These are phyloP conservation scores for Coleophora flavipennella DNA, from an alignment of 2,888 invertebrate species.

Conservation along the genomic window DNA sequence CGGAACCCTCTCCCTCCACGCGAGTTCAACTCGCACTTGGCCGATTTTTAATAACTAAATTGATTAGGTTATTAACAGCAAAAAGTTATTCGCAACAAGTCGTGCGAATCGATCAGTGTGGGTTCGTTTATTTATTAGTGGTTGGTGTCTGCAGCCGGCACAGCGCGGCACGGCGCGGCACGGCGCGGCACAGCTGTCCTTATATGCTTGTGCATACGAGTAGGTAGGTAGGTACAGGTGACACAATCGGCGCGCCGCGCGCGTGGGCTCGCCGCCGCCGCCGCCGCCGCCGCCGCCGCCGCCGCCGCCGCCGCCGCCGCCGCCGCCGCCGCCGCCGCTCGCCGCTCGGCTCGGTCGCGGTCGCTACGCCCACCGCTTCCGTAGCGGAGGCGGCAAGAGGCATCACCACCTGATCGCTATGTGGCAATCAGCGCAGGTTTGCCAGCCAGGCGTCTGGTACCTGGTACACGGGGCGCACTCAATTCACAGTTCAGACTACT, in stretches of 20 bases:
- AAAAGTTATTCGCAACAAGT: too few species aligned
- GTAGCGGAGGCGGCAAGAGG: constrained; percentile 59
- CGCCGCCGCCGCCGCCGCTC: constrained; percentile 58
- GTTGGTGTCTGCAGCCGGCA: constrained; percentile 27
- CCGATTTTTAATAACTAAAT: too few species aligned
- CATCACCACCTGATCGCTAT: constrained; percentile 54
- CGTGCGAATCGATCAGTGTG: too few species aligned
- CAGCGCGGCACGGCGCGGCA: too few species aligned
- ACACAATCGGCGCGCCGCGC: constrained; percentile 56
- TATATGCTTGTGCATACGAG: constrained; percentile 29
- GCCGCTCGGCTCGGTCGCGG: constrained; percentile 50
- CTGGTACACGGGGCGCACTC: not conserved
- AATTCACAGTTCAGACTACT: constrained; percentile 2
- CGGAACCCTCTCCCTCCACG: too few species aligned
- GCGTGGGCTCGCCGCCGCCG: constrained; percentile 59
- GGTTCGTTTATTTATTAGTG: too few species aligned
- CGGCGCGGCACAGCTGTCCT: constrained; percentile 37
- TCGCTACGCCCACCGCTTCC: constrained; percentile 62
- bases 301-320: constrained; percentile 63
- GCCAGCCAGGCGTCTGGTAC: constrained; percentile 9
- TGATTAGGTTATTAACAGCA: too few species aligned
- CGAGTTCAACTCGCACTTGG: too few species aligned
- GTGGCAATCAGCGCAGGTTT: constrained; percentile 30
- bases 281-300: constrained; percentile 56
- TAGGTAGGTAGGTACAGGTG: constrained; percentile 53